A percentile compares a stretch with the other conserved stretches of the same genome.
phyloP scores from a whole-genome alignment of 92 coral and sea anemone species.

The Parazoanthus swiftii region DNA sequence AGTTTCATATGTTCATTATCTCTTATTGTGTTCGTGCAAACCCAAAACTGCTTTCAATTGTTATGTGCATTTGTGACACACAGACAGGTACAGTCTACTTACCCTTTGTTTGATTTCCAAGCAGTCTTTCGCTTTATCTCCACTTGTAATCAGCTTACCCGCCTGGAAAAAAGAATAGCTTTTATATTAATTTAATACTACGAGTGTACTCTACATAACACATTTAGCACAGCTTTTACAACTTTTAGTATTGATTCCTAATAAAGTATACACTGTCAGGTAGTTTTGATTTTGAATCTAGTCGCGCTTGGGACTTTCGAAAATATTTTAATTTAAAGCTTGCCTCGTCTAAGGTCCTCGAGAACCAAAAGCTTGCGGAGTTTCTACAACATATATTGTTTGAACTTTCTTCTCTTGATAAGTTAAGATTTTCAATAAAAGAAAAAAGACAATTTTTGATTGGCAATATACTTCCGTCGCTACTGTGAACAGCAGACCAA shows the following conservation, averaged over 20 bases:
- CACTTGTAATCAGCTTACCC: slow-evolving; percentile 81
- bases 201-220: neutral
- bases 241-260: no score
- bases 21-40: neutral
- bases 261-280: no score
- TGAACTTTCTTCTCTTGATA: no score
- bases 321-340: no score
- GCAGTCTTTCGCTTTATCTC: slow-evolving; percentile 84
- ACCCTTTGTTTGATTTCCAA: slow-evolving; percentile 76
- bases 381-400: no score
- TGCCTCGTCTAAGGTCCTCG: no score
- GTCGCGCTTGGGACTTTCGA: no score
- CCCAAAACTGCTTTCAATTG: neutral
- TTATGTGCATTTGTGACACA: neutral
- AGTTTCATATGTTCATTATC: neutral
- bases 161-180: slow-evolving; percentile 64
- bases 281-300: no score
- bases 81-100: neutral
- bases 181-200: neutral
- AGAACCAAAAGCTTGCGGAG: no score
- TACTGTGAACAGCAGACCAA: neutral
- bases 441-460: no score
- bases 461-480: neutral
- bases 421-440: neutral
- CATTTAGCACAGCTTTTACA: neutral